These are phyloP conservation scores for Muntiacus reevesi DNA, from an alignment of 2,113 vertebrate genomes.

Conservation along the genomic window DNA sequence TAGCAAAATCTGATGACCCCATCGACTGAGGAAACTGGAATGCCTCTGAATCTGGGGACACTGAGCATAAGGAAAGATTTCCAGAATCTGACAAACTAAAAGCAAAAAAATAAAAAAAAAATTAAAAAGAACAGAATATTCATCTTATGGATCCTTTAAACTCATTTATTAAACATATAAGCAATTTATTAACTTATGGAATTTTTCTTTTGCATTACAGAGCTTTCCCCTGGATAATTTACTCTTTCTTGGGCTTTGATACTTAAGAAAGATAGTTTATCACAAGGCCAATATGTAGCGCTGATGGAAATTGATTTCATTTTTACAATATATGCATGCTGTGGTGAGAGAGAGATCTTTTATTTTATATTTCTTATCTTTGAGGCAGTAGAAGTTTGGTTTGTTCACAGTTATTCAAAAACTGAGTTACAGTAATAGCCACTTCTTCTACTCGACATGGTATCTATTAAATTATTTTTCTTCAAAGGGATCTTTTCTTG, in stretches of 20 bases:
- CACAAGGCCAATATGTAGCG: fast-evolving
- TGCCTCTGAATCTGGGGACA: neutral
- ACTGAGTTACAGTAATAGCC: neutral
- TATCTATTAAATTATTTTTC: neutral
- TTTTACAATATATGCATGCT: neutral
- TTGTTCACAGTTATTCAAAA: neutral
- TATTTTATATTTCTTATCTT: neutral
- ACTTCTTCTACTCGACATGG: neutral
- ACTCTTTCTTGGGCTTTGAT: neutral
- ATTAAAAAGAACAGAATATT: neutral
- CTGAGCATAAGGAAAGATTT: neutral
- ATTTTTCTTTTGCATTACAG: neutral
- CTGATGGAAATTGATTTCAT: neutral
- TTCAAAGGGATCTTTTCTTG: neutral
- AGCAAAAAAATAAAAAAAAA: neutral
- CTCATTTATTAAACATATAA: neutral
- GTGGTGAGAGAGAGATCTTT: neutral
- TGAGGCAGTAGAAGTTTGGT: neutral
- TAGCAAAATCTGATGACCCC: neutral
- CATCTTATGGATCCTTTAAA: neutral
- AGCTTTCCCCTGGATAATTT: neutral
- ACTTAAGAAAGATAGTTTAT: neutral
- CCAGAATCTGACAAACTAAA: neutral
- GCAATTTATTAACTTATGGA: neutral
- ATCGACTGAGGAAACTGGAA: neutral